Evolutionary conservation across 2,797 vertebrate genomes (phyloP).

Genomic region (Momotus momota): DNA sequence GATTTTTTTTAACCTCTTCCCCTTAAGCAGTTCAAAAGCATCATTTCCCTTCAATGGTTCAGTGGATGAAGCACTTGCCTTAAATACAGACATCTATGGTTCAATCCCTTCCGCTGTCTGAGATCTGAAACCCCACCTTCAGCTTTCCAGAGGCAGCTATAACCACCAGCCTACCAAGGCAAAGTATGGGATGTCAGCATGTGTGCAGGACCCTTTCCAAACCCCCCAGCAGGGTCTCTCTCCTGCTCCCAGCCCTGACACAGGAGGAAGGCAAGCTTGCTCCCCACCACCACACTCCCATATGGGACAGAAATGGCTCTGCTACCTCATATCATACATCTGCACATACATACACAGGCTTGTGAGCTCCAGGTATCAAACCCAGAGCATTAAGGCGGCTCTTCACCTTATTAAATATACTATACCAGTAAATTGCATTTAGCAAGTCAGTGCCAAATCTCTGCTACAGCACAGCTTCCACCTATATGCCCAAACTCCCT

Average conservation of each 20-base stretch:
- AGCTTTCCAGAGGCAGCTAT: background rate
- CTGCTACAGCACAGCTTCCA: background rate
- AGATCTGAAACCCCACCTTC: background rate
- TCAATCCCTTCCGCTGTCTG: background rate
- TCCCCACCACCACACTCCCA: background rate
- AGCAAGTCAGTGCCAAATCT: background rate
- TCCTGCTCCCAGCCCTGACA: background rate
- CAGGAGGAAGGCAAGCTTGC: background rate
- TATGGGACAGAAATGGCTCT: background rate
- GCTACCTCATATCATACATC: background rate
- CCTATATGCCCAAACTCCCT: background rate
- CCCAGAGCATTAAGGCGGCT: background rate
- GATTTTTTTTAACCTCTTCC: background rate
- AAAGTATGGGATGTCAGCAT: background rate
- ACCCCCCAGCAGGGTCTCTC: background rate
- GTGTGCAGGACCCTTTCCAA: background rate
- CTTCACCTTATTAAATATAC: background rate
- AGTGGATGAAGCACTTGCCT: background rate
- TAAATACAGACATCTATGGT: background rate
- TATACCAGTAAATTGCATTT: background rate
- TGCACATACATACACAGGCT: accelerated
- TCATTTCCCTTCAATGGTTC: background rate
- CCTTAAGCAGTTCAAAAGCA: background rate
- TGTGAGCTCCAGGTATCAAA: background rate
- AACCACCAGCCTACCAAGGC: background rate